Evolutionary conservation across 2,113 vertebrate species (phyloP).

Genomic region (Centropus unirufus): DNA sequence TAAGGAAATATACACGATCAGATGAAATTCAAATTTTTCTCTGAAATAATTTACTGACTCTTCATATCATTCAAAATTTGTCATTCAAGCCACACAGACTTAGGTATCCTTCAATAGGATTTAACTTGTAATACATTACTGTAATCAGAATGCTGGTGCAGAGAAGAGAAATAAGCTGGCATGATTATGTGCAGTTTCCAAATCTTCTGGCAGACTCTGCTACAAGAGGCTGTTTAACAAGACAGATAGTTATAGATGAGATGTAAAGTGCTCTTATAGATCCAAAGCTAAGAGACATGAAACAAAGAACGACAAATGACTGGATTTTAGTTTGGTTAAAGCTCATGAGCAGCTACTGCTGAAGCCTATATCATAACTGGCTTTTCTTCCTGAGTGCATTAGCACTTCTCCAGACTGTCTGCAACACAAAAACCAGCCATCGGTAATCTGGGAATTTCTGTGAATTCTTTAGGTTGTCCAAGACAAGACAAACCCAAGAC

Average conservation of each 20-base stretch:
- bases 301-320: background rate
- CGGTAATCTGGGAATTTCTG: background rate
- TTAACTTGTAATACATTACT: background rate
- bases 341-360: background rate
- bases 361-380: background rate
- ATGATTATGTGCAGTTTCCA: background rate
- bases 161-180: background rate
- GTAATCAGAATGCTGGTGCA: background rate
- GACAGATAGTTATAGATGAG: background rate
- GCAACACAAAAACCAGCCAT: background rate
- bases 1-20: background rate
- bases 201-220: background rate
- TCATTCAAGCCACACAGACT: background rate
- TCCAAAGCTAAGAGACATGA: background rate
- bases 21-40: background rate
- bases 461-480: background rate
- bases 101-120: background rate
- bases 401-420: fast-evolving
- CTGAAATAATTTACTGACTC: background rate
- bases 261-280: background rate
- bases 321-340: background rate
- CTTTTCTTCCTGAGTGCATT: background rate
- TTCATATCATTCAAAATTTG: background rate
- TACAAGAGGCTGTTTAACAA: background rate
- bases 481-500: background rate